Base-by-base conservation (phyloP, 2,113 vertebrate genomes). In the Climacteris rufus region DNA sequence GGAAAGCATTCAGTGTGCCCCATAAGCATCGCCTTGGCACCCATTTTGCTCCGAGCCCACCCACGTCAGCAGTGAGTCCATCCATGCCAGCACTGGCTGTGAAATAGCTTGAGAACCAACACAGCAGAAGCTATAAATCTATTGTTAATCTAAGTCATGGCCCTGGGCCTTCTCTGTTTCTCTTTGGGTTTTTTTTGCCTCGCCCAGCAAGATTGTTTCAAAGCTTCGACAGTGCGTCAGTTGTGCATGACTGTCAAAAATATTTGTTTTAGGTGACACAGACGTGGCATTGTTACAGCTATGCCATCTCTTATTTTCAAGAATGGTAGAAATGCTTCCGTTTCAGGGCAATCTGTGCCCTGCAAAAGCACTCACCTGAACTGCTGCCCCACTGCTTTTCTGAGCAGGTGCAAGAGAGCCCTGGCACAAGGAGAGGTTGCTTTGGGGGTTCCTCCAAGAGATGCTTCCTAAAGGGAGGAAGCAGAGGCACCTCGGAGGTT, bases 151-250 rank as follows among this genome's bases (percentile, higher is more conserved):
- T 45, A 56, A 57, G 52, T 37, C 45, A 31, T 70, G 78, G 53
- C 49, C 56, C n/a, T 54, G 33, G 21, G 53, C 44, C 35, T 61
- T 56, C 40, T 68, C 30, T 87, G 10, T 44, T 78, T 88, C 33
- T 86, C 40, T 53, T 53, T 87, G 10, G 7, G 35, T 16, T 23
- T 77, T 77, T 75, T 90, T 72, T 79, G 54, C 35, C 47, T 82
- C 82, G 16, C 28, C 61, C 65, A 93, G 70, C 31, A 91, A 91
- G 89, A 65, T 77, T 42, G 35, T 90, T 77, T 63, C 50, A 68
- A 86, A 65, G 76, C 47, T 64, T 13, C 13, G 15, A 54, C 33
- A 59, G 35, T 40, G 37, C n/a, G 85, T 86, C 2, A 7, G 14
- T 60, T 87, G 25, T 14, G 15, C 33, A 9, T 66, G 25, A 71